phyloP scores from a whole-genome alignment of 2,888 invertebrate genomes.

The Nineta flava region DNA sequence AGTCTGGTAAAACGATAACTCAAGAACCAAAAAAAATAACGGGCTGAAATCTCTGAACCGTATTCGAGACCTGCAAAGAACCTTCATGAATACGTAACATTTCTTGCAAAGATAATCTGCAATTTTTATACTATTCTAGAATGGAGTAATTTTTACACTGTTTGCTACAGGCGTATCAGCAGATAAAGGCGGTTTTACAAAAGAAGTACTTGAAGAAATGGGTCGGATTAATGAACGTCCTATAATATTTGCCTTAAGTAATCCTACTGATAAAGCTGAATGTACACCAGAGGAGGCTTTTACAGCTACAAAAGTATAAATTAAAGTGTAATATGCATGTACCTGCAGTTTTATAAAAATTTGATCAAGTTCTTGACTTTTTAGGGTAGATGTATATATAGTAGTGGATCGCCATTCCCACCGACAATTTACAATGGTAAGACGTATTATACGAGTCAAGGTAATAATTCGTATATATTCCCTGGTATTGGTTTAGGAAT shows the following conservation, averaged over 20 bases:
- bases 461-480: slow-evolving; percentile 95
- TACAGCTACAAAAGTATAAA: slow-evolving; percentile 62
- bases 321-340: too few relatives aligned
- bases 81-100: too few relatives aligned
- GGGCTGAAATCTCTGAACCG: too few relatives aligned
- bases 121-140: too few relatives aligned
- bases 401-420: slow-evolving; percentile 92
- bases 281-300: slow-evolving; percentile 96
- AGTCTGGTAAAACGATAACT: too few relatives aligned
- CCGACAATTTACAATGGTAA: slow-evolving; percentile 65
- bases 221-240: slow-evolving; percentile 73
- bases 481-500: slow-evolving; percentile 92
- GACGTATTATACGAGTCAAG: slow-evolving; percentile 83
- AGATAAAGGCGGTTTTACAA: slow-evolving; percentile 78
- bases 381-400: slow-evolving; percentile 85
- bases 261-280: slow-evolving; percentile 95
- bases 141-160: too few relatives aligned
- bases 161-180: slow-evolving; percentile 68
- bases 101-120: too few relatives aligned
- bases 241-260: slow-evolving; percentile 91
- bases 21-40: too few relatives aligned
- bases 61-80: too few relatives aligned
- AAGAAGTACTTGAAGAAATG: slow-evolving; percentile 75
- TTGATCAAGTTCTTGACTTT: slow-evolving; percentile 13
- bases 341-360: not conserved